These are phyloP conservation scores for Rhadina sibilatrix DNA, from an alignment of 2,113 vertebrate genomes.

Conservation along the genomic window DNA sequence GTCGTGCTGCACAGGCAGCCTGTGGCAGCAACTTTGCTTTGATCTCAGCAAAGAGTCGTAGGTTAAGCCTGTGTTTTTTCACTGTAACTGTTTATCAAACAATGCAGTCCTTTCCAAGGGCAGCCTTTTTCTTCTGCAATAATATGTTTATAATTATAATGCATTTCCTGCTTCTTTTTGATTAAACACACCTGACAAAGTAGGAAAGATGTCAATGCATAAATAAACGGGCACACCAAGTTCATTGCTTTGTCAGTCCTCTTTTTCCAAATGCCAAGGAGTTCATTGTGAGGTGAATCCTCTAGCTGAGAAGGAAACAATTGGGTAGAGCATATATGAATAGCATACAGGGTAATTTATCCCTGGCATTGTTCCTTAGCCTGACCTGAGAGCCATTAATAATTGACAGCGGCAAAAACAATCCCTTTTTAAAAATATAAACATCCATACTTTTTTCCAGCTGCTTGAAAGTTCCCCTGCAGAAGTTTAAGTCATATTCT, in stretches of 20 bases:
- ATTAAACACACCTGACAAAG: conserved; percentile 64
- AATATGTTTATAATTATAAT: conserved; percentile 51
- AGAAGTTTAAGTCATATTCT: neutral
- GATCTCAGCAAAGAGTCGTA: conserved; percentile 8
- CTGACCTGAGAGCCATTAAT: conserved; percentile 36
- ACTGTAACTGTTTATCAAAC: conserved; percentile 17
- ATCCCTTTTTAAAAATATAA: conserved; percentile 35
- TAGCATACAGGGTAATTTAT: conserved; percentile 7
- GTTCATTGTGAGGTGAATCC: conserved; percentile 13
- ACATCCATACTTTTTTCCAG: conserved; percentile 28
- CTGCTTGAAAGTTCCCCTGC: neutral
- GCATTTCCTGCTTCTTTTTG: conserved; percentile 57
- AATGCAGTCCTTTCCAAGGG: neutral
- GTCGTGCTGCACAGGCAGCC: neutral
- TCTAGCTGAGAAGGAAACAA: conserved; percentile 2
- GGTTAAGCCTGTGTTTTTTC: conserved; percentile 46
- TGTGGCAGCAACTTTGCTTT: conserved; percentile 4
- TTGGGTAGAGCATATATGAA: conserved; percentile 16
- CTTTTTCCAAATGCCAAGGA: neutral
- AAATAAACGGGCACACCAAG: conserved; percentile 18
- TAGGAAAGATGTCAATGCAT: conserved; percentile 27
- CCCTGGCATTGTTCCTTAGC: conserved; percentile 38
- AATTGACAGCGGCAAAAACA: conserved; percentile 47
- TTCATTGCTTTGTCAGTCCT: neutral
- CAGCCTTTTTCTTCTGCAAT: neutral